Evolutionary conservation across 2,888 invertebrate species (phyloP).

Genomic region (Ganaspis brasiliensis): DNA sequence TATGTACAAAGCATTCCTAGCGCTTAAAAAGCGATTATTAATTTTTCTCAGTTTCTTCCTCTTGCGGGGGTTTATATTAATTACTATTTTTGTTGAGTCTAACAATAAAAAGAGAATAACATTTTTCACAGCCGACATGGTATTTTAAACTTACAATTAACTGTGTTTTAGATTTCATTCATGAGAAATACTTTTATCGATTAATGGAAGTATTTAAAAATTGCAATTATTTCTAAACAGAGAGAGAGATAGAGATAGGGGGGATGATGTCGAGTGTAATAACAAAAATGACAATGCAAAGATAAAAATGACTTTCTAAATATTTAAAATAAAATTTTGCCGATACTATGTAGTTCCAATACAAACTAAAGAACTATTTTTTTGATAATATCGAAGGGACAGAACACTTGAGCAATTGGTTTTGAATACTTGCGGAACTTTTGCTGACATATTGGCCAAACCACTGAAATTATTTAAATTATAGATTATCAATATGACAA

Average conservation of each 20-base stretch:
- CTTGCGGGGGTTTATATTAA: conserved; percentile 49
- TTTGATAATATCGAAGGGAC: conserved; percentile 76
- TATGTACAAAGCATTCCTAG: conserved; percentile 30
- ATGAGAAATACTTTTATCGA: conserved; percentile 51
- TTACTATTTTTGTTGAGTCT: conserved; percentile 45
- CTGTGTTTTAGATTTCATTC: conserved; percentile 59
- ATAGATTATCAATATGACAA: conserved; percentile 46
- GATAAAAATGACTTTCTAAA: conserved; percentile 36
- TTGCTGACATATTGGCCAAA: conserved; percentile 65
- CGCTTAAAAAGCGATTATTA: conserved; percentile 22
- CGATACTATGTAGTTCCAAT: conserved; percentile 73
- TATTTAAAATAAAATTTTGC: conserved; percentile 30
- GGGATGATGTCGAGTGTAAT: conserved; percentile 8
- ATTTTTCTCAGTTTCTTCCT: conserved; percentile 22
- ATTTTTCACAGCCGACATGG: conserved; percentile 71
- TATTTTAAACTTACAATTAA: conserved; percentile 66
- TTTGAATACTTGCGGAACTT: conserved; percentile 72
- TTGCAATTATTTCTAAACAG: conserved; percentile 37
- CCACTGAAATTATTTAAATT: conserved; percentile 65
- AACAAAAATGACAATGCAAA: conserved; percentile 12
- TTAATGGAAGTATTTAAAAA: conserved; percentile 45
- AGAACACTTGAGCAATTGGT: conserved; percentile 78
- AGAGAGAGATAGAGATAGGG: background rate
- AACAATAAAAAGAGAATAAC: conserved; percentile 39
- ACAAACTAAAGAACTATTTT: conserved; percentile 77